phyloP scores from a whole-genome alignment of 1,140 invertebrate species.

The Trichonephila clavipes region DNA sequence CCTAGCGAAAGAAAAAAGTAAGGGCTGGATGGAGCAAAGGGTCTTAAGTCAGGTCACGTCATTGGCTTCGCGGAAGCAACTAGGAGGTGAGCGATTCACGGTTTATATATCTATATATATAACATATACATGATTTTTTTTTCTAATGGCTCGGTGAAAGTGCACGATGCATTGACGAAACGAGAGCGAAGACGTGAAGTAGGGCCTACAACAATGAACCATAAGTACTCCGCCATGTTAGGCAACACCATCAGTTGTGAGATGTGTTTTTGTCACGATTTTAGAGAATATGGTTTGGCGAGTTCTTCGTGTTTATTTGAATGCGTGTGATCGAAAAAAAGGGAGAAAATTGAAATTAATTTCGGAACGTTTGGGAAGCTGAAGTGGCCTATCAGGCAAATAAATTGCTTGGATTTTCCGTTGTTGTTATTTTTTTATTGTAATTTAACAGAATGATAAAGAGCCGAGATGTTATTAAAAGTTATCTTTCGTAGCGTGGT shows the following conservation, averaged over 20 bases:
- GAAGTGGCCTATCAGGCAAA: neutral
- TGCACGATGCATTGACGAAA: conserved; percentile 36
- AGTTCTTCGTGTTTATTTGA: conserved; percentile 2
- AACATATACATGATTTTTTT: neutral
- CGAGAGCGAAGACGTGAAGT: conserved; percentile 49
- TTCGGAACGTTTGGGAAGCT: neutral
- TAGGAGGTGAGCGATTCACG: neutral
- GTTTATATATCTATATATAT: neutral
- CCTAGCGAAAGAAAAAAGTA: neutral
- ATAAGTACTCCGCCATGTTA: conserved; percentile 49
- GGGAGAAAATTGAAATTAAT: neutral
- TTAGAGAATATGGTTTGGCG: neutral
- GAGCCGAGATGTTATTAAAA: neutral
- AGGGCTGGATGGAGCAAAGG: conserved; percentile 14
- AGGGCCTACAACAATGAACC: conserved; percentile 41
- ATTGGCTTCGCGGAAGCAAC: neutral
- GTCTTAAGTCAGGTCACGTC: conserved; percentile 21
- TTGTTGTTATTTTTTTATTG: neutral
- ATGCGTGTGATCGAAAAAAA: neutral
- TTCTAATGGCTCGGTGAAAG: conserved; percentile 23
- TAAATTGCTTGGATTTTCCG: neutral
- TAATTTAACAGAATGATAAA: neutral
- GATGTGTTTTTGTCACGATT: conserved; percentile 12
- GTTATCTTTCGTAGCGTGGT: neutral
- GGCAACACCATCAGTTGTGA: neutral